Percentiles rank a stretch among this genome's conserved stretches.
Conservation (phyloP, 2,797 vertebrate species). For the Nyctibius grandis region DNA sequence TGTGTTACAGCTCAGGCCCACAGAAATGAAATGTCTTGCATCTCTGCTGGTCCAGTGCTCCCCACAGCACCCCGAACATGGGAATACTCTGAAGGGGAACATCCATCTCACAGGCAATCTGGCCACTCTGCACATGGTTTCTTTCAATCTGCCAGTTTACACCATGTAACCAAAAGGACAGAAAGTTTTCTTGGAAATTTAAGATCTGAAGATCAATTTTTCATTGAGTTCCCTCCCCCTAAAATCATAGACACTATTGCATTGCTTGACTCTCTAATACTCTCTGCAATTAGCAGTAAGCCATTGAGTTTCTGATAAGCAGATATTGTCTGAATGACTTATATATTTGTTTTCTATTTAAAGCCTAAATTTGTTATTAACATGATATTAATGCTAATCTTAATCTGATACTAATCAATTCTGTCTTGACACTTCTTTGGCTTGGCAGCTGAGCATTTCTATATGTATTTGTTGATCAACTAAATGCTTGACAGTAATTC, state of each 20-base stretch:
- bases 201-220: not conserved
- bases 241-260: not conserved
- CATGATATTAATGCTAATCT: not conserved
- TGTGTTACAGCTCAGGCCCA: not conserved
- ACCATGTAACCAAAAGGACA: not conserved
- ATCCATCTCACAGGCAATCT: not conserved
- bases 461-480: not conserved
- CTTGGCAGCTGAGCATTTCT: not conserved
- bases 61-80: rapidly evolving
- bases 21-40: rapidly evolving
- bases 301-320: not conserved
- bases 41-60: not conserved
- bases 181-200: not conserved
- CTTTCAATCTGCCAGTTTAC: not conserved
- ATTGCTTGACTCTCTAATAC: not conserved
- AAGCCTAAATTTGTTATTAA: not conserved
- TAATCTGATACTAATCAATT: not conserved
- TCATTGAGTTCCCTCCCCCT: not conserved
- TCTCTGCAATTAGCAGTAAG: not conserved
- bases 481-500: not conserved
- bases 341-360: not conserved
- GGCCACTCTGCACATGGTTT: not conserved
- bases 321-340: not conserved
- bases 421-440: not conserved
- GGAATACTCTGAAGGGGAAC: not conserved